A percentile compares a stretch with the other conserved stretches of the same genome.
These are phyloP conservation scores for Glyptemys insculpta DNA, from an alignment of 2,797 vertebrate genomes.

Conservation along the genomic window DNA sequence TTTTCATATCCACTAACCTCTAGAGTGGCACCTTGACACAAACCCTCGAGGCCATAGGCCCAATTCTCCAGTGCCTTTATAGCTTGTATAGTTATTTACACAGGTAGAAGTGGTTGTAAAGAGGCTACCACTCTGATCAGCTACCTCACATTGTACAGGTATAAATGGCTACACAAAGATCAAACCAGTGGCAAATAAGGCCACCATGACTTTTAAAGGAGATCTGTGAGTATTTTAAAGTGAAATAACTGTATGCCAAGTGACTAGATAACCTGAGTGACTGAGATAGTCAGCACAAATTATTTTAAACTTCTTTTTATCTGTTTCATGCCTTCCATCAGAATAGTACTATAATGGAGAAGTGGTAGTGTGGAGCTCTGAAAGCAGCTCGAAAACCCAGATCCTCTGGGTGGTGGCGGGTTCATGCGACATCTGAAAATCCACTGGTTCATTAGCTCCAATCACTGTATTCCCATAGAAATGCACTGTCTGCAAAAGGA, in stretches of 20 bases:
- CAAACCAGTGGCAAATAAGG: neutral
- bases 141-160: neutral
- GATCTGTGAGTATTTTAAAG: neutral
- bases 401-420: neutral
- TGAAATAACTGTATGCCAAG: neutral
- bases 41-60: neutral
- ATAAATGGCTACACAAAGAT: neutral
- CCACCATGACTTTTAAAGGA: neutral
- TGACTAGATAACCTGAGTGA: neutral
- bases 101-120: neutral
- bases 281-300: neutral
- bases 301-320: neutral
- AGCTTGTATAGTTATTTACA: neutral
- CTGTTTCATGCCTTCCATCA: neutral
- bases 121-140: no score
- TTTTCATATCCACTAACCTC: neutral
- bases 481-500: neutral
- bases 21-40: neutral
- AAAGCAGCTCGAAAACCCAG: neutral
- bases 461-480: neutral
- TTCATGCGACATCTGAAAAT: neutral
- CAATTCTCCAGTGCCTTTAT: neutral
- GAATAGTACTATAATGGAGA: neutral
- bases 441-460: neutral
- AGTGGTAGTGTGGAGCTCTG: neutral